Evolutionary conservation across 2,888 invertebrate genomes (phyloP), one percentile per base, ranked within the genome.

Genomic region (Lissocephala sabroskyi): DNA sequence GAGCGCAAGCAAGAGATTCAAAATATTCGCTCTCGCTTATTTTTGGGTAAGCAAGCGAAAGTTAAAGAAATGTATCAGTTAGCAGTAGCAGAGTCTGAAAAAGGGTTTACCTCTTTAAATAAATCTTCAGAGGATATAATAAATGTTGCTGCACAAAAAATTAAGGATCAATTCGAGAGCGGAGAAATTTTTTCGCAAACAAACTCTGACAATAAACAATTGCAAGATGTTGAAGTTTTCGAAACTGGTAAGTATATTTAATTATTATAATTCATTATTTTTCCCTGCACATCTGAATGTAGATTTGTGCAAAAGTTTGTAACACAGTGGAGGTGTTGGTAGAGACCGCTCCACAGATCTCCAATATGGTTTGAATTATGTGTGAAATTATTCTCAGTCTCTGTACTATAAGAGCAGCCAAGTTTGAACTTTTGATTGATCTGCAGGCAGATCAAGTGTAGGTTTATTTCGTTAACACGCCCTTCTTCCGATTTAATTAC

Each of bases 41-140:
- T 94, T 79, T 89, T 93, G 92, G 95, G 95, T 9, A 95, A 95
- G 81, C 95, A 95, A 85, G 94, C 91, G 0, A 94, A 94, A 79
- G 92, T 96, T 85, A 96, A 95, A 81, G 95, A 95, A 79, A 90
- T 94, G 88, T 96, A 96, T 81, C 95, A 96, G 79, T 94, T 95
- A 78, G 95, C 95, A 0, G 93, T 95, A 0, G 89, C 90, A 65
- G 93, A 93, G 70, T 92, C 92, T 52, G 93, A 92, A 81, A 88
- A 89, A 73, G 85, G 87, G 86, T 65, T 87, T 7, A 88, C 87
- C 0, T 88, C 88, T 35, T 77, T 87, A 0, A 87, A 87, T 5
- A 88, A 88, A 67, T 87, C 81, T 13, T 79, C 83, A 2, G 86
- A 86, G 52, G 81, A 86, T 11, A 85, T 86, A 49, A 81, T 86